Evolutionary conservation across 2,797 vertebrate genomes (phyloP).

Genomic region (Manis javanica): DNA sequence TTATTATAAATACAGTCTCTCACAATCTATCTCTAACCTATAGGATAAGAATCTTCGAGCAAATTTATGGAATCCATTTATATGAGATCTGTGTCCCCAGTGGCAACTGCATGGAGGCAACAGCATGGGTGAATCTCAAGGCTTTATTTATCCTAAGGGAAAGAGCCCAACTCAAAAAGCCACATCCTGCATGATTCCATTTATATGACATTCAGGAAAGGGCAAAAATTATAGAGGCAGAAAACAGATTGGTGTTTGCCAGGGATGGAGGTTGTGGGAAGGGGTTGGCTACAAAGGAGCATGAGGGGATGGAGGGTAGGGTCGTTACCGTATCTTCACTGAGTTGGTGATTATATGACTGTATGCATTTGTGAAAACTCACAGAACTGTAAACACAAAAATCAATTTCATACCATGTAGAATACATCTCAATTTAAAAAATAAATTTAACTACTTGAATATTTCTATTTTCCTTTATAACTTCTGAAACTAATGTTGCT

Average conservation of each 20-base stretch:
- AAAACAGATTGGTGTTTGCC: not conserved
- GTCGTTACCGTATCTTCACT: not conserved
- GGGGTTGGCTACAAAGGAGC: rapidly evolving
- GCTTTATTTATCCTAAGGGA: not conserved
- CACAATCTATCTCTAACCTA: not conserved
- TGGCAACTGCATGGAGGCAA: not conserved
- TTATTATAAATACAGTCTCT: not conserved
- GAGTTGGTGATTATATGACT: not conserved
- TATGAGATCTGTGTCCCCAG: not conserved
- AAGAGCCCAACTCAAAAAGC: not conserved
- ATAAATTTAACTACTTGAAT: not conserved
- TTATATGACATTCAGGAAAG: not conserved
- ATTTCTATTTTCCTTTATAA: not conserved
- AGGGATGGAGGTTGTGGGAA: not conserved
- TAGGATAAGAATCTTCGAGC: not conserved
- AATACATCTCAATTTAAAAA: not conserved
- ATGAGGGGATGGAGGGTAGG: not conserved
- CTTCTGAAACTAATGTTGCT: not conserved
- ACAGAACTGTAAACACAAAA: not conserved
- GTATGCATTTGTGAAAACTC: not conserved
- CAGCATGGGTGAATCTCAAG: not conserved
- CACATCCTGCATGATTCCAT: not conserved
- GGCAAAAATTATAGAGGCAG: not conserved
- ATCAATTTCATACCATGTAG: not conserved
- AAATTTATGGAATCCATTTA: not conserved